phyloP scores from a whole-genome alignment of 1,140 invertebrate genomes.

The Sipha flava region DNA sequence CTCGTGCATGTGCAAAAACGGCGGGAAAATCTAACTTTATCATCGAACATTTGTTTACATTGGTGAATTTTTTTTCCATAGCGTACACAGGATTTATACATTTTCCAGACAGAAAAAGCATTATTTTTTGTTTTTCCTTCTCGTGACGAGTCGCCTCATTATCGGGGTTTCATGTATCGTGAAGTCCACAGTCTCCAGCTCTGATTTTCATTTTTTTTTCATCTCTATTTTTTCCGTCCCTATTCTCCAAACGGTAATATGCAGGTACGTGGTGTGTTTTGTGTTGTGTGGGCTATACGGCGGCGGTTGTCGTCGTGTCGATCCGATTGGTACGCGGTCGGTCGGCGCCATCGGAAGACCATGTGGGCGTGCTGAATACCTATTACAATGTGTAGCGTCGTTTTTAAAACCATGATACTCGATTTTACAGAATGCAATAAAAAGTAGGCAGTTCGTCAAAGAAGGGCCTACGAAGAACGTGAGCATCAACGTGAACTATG shows the following conservation, averaged over 20 bases:
- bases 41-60: conserved; percentile 20
- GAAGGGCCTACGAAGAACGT: neutral
- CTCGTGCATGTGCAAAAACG: conserved; percentile 11
- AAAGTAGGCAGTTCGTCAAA: neutral
- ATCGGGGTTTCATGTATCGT: neutral
- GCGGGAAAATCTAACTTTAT: conserved; percentile 28
- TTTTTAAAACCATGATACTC: too few species aligned
- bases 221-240: neutral
- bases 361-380: too few species aligned
- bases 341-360: too few species aligned
- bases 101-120: too few species aligned
- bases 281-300: too few species aligned
- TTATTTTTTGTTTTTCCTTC: too few species aligned
- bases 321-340: neutral
- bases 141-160: neutral
- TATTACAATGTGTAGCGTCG: too few species aligned
- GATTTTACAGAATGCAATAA: neutral
- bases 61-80: neutral
- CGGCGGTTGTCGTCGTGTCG: neutral
- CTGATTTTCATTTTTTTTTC: neutral
- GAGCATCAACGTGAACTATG: neutral
- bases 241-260: neutral
- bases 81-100: too few species aligned
- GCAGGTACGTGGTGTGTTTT: neutral
- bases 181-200: neutral